These are phyloP conservation scores for Lasiommata megera DNA, from an alignment of 2,888 invertebrate genomes.

Conservation along the genomic window DNA sequence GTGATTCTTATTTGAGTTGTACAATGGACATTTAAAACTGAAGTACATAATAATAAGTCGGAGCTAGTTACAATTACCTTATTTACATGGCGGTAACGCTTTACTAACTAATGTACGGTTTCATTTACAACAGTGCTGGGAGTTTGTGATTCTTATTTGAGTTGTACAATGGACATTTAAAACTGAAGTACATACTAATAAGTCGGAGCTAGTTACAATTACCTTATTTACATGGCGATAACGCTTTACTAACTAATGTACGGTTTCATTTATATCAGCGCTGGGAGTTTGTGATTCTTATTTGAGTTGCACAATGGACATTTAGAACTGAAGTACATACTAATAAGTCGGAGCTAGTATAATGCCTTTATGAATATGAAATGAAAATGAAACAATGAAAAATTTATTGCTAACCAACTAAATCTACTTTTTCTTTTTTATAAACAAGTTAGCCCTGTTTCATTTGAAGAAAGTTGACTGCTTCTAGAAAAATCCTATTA, in stretches of 20 bases:
- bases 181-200: neutral
- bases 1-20: neutral
- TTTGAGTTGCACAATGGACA: neutral
- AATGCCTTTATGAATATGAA: too few relatives aligned
- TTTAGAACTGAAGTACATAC: neutral
- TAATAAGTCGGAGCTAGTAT: neutral
- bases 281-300: slow-evolving; percentile 1
- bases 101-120: slow-evolving; percentile 27
- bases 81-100: slow-evolving; percentile 40
- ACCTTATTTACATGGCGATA: slow-evolving; percentile 43
- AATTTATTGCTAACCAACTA: too few relatives aligned
- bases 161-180: neutral
- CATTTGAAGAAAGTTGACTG: too few relatives aligned
- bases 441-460: too few relatives aligned
- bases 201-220: too few relatives aligned
- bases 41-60: neutral
- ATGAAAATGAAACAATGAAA: too few relatives aligned
- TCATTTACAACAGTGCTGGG: slow-evolving; percentile 24
- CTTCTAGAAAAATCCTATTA: too few relatives aligned
- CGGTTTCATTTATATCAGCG: slow-evolving; percentile 27
- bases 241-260: slow-evolving; percentile 28
- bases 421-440: too few relatives aligned
- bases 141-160: neutral
- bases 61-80: too few relatives aligned
- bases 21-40: too few relatives aligned